Evolutionary conservation across 2,888 invertebrate genomes (phyloP), one percentile per base, ranked within the genome.

Genomic region (Erebia ligea): DNA sequence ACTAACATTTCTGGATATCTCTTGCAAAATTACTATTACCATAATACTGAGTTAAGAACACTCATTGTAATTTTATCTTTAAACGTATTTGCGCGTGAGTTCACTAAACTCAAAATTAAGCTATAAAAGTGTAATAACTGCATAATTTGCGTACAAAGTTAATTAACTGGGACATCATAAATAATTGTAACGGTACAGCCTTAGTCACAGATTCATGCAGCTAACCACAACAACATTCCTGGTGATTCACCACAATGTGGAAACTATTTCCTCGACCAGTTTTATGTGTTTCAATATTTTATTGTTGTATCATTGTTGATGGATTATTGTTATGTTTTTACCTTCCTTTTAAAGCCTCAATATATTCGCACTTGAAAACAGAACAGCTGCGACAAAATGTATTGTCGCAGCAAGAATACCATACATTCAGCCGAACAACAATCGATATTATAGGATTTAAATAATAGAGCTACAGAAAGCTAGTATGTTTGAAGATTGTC

Each of bases 181-280:
- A 34, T 19, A 34, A 34, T 19, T 54, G 64, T 57, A 66, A 66
- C 54, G 56, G 67, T 58, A 58, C 58, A 2, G 34, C 50, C 21
- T 67, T 67, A 67, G 25, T 67, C 67, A 54, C 54, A 48, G 67
- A 48, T 25, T 58, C 67, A 48, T 10, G 57, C 17, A 62, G 42
- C 61, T 48, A 45, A 62, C 50, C 56, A 58, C 48, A 57, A 58
- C 67, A 58, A 19, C 67, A 67, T 67, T 67, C 67, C 13, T 17
- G 67, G 48, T 67, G 67, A 67, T 17, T 67, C 67, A 67, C 67
- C 40, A 66, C 56, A 21, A 15, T 21, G 62, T 13, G 17, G 13
- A 48, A 56, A 21, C 40, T 19, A 67, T 67, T 67, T 59, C 48
- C 42, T 67, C 48, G n/a, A 50, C 50, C 25, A 19, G 58, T 13